A percentile compares a stretch with the other conserved stretches of the same genome.
These are phyloP conservation scores for Globodera ellingtonae DNA, from an alignment of 1,140 invertebrate genomes.

Conservation along the genomic window DNA sequence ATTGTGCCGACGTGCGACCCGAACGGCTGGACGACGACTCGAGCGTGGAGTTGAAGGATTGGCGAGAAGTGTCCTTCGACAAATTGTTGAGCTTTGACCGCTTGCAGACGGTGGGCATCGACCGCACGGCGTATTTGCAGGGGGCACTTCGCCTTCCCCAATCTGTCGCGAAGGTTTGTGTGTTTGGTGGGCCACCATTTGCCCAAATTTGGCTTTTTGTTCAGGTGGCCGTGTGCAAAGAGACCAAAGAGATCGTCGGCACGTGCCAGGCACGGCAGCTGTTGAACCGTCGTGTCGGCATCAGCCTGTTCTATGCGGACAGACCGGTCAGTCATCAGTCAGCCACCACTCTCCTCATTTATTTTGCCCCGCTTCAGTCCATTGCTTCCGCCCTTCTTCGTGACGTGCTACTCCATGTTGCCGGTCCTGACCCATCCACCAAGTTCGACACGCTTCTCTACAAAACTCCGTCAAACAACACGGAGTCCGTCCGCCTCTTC, in stretches of 20 bases:
- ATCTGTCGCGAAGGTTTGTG: neutral
- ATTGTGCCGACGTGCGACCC: neutral
- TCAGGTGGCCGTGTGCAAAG: neutral
- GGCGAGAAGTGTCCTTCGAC: conserved; percentile 6
- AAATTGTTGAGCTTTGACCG: neutral
- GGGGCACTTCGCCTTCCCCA: neutral
- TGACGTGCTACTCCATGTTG: neutral
- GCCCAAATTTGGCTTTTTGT: neutral
- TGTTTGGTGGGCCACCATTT: neutral
- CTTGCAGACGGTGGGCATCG: neutral
- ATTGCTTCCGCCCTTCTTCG: neutral
- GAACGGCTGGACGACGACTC: neutral
- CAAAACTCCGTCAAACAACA: conserved; percentile 4
- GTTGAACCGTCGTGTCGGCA: neutral
- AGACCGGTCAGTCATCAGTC: neutral
- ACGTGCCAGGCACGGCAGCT: neutral
- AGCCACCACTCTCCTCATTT: neutral
- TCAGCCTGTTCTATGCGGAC: neutral
- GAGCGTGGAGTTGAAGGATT: conserved; percentile 10
- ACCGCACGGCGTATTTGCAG: neutral
- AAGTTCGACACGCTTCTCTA: neutral
- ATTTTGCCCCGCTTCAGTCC: neutral
- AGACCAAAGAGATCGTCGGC: neutral
- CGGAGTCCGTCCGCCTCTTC: conserved; percentile 1
- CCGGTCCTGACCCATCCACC: neutral